phyloP scores from a whole-genome alignment of 2,888 invertebrate genomes.

The Panzeria rudis region DNA sequence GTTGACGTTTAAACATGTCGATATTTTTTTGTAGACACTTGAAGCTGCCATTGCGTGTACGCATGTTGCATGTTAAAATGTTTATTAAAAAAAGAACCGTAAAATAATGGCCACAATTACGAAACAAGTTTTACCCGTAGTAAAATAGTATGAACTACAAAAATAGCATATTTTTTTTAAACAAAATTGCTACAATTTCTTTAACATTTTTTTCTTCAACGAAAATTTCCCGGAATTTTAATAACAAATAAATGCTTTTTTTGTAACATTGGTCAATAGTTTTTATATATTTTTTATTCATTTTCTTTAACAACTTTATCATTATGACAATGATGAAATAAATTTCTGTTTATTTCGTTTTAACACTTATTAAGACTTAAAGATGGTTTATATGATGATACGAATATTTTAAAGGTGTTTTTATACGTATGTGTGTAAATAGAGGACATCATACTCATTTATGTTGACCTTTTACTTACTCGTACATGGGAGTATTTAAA shows the following conservation, averaged over 20 bases:
- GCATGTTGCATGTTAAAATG: constrained; percentile 59
- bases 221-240: constrained; percentile 60
- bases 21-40: constrained; percentile 5
- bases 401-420: not conserved
- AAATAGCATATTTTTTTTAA: not conserved
- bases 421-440: not conserved
- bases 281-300: too few species aligned
- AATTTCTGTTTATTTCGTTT: not conserved
- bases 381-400: not conserved
- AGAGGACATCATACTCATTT: not conserved
- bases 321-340: constrained; percentile 2
- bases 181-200: constrained; percentile 55
- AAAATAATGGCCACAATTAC: constrained; percentile 48
- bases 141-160: constrained; percentile 7
- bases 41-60: constrained; percentile 61
- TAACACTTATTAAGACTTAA: not conserved
- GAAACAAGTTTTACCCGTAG: constrained; percentile 44
- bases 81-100: constrained; percentile 35
- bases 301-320: constrained; percentile 10
- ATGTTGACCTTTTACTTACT: not conserved
- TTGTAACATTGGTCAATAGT: not conserved
- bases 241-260: constrained; percentile 18
- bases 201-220: not conserved
- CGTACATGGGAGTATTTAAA: not conserved
- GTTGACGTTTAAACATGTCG: not conserved